A percentile compares a stretch with the other conserved stretches of the same genome.
These are phyloP conservation scores for Oryctes rhinoceros DNA, from an alignment of 1,140 invertebrate genomes.

Conservation along the genomic window DNA sequence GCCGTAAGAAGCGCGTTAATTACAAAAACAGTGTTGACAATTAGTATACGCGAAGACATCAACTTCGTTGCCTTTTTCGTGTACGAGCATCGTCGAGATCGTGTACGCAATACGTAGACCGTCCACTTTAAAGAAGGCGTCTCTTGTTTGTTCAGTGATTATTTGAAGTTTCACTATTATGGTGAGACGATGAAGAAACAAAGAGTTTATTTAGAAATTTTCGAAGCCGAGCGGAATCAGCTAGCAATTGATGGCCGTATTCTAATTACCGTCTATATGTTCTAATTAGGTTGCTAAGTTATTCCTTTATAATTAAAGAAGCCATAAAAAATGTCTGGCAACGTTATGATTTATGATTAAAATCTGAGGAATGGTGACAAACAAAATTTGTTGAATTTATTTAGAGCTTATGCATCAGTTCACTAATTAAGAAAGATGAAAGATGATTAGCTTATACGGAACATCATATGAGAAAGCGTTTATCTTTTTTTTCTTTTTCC, in stretches of 20 bases:
- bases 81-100: not conserved
- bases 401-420: too few species aligned
- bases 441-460: too few species aligned
- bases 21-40: not conserved
- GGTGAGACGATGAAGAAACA: constrained; percentile 1
- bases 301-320: too few species aligned
- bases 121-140: not conserved
- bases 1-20: not conserved
- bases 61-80: constrained; percentile 18
- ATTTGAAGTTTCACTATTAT: not conserved
- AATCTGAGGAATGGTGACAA: too few species aligned
- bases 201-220: constrained; percentile 5
- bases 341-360: too few species aligned
- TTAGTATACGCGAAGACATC: constrained; percentile 3
- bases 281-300: too few species aligned
- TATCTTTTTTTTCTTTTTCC: too few species aligned
- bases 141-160: constrained; percentile 7
- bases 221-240: not conserved
- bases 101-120: not conserved
- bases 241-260: not conserved
- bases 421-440: too few species aligned
- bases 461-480: too few species aligned
- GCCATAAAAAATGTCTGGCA: too few species aligned
- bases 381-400: too few species aligned
- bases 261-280: too few species aligned